Percentiles rank a stretch among this genome's conserved stretches.
Evolutionary conservation across 2,888 invertebrate genomes (phyloP).

Genomic region (Sarcophaga rosellei): DNA sequence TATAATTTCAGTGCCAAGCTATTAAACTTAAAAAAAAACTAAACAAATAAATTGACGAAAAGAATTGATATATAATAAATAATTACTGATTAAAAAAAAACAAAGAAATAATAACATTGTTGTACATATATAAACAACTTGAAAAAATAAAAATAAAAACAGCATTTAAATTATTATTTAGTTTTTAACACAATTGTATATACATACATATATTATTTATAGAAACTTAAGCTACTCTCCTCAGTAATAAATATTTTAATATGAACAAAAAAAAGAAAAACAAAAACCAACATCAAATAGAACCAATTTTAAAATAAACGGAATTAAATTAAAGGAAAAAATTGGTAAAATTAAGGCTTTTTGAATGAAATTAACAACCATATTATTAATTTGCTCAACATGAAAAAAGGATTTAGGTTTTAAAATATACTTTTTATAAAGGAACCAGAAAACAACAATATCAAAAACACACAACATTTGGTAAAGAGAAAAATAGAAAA

Average conservation of each 20-base stretch:
- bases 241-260: conserved; percentile 43
- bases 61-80: conserved; percentile 54
- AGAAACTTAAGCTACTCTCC: background rate
- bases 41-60: conserved; percentile 51
- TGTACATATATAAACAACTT: conserved; percentile 19
- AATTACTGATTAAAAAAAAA: conserved; percentile 46
- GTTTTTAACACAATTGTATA: conserved; percentile 62
- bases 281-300: conserved; percentile 69
- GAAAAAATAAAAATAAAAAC: conserved; percentile 51
- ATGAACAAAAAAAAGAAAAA: conserved; percentile 54
- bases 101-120: background rate
- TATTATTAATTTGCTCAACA: conserved; percentile 66
- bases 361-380: background rate
- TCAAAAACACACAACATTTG: conserved; percentile 55
- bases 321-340: conserved; percentile 16
- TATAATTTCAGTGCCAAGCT: conserved; percentile 80
- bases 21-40: conserved; percentile 71
- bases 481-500: conserved; percentile 59
- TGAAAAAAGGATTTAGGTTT: conserved; percentile 40
- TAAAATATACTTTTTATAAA: conserved; percentile 57
- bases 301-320: conserved; percentile 60
- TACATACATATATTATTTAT: conserved; percentile 39
- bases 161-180: conserved; percentile 67
- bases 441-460: conserved; percentile 31
- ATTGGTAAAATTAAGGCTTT: conserved; percentile 55